These are phyloP conservation scores for Poliocrania exsul DNA, from an alignment of 2,797 vertebrate species.

Conservation along the genomic window DNA sequence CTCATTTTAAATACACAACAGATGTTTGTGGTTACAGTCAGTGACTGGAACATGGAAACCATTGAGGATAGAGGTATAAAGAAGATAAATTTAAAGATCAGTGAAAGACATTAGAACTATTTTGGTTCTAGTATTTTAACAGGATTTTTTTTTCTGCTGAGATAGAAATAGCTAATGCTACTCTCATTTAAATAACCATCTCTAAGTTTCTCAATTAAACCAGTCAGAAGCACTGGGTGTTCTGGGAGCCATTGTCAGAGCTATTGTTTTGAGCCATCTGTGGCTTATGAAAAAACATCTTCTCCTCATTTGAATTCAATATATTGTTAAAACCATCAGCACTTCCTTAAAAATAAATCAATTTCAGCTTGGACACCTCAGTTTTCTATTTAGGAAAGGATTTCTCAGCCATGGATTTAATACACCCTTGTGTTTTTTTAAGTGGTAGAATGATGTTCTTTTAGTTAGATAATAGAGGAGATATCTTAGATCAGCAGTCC, in stretches of 20 bases:
- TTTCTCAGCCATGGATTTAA: neutral
- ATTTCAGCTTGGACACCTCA: neutral
- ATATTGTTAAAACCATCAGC: slow-evolving; percentile 5
- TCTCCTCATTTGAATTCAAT: neutral
- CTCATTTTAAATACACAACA: slow-evolving; percentile 15
- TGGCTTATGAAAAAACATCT: neutral
- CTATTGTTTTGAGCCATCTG: neutral
- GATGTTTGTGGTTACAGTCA: slow-evolving; percentile 39
- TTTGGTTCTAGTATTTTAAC: neutral
- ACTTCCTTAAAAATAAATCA: slow-evolving; percentile 16
- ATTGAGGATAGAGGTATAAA: neutral
- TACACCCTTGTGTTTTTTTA: neutral
- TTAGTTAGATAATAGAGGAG: neutral
- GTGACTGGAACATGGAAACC: neutral
- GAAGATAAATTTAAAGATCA: slow-evolving; percentile 1
- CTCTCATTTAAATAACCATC: neutral
- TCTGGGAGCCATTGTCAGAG: neutral
- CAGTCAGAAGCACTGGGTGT: neutral
- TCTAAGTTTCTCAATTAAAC: neutral
- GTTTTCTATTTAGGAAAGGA: neutral
- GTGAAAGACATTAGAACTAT: neutral
- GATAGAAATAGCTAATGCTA: neutral
- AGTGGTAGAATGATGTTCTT: neutral
- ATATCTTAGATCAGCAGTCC: neutral
- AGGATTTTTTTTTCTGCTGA: neutral